Conservation (phyloP, 2,797 vertebrate genomes). For the Nyctibius grandis region DNA sequence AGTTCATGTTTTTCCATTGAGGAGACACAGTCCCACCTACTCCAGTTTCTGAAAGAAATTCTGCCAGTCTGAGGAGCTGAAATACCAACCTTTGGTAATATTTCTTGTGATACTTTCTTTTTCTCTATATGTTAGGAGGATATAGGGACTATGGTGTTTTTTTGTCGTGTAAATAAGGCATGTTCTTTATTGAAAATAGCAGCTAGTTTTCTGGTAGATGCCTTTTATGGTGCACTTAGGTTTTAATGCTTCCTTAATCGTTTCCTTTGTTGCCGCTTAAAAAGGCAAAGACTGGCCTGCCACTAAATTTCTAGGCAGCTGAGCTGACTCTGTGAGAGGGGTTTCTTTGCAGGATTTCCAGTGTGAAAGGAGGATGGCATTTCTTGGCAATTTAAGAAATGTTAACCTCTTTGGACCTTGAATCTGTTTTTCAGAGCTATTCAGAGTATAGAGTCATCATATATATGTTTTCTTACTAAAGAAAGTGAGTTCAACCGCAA, state of each 20-base stretch:
- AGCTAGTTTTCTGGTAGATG: constrained; percentile 21
- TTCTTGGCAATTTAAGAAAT: background rate
- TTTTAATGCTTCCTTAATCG: constrained; percentile 25
- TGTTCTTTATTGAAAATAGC: background rate
- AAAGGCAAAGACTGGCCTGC: background rate
- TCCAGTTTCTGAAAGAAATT: constrained; percentile 12
- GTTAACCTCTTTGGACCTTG: background rate
- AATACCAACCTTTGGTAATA: background rate
- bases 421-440: background rate
- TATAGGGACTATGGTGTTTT: background rate
- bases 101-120: background rate
- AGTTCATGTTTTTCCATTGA: constrained; percentile 45
- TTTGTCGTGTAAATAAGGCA: background rate
- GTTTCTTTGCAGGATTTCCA: background rate
- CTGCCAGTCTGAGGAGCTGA: background rate
- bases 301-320: background rate
- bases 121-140: background rate
- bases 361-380: background rate
- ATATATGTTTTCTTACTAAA: background rate
- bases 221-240: constrained; percentile 36
- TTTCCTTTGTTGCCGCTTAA: constrained; percentile 9
- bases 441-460: background rate
- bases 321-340: background rate
- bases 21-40: constrained; percentile 20
- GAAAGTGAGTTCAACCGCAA: background rate